Evolutionary conservation across 2,113 vertebrate genomes (phyloP).

Genomic region (Vulpes ferrilata): DNA sequence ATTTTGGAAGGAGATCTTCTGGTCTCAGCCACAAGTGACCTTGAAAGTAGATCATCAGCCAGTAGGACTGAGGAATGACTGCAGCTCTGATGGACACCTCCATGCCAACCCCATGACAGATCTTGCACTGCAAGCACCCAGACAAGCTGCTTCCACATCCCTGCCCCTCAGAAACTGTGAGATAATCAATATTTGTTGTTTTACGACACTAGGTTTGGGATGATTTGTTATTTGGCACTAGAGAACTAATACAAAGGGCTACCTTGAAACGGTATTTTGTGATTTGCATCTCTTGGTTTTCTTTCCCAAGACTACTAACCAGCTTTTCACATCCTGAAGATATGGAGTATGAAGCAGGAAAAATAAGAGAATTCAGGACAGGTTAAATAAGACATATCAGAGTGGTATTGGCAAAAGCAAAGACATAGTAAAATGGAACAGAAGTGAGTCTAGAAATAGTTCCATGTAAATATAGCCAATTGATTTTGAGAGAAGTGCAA

Average conservation of each 20-base stretch:
- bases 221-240: neutral
- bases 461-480: neutral
- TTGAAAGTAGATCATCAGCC: neutral
- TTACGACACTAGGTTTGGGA: neutral
- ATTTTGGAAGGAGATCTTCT: neutral
- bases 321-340: neutral
- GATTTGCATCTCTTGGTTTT: neutral
- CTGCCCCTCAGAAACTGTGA: neutral
- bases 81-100: neutral
- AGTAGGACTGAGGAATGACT: neutral
- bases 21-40: neutral
- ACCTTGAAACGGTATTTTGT: neutral
- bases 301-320: neutral
- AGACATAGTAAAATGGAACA: neutral
- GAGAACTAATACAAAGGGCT: neutral
- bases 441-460: neutral
- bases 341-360: neutral
- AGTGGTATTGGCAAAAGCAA: neutral
- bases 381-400: neutral
- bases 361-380: conserved; percentile 7
- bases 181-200: neutral
- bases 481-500: neutral
- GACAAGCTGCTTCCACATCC: neutral
- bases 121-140: neutral
- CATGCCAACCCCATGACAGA: neutral